Percentiles rank a stretch among this genome's conserved stretches.
phyloP scores from a whole-genome alignment of 1,140 invertebrate genomes.

The Listronotus bonariensis region DNA sequence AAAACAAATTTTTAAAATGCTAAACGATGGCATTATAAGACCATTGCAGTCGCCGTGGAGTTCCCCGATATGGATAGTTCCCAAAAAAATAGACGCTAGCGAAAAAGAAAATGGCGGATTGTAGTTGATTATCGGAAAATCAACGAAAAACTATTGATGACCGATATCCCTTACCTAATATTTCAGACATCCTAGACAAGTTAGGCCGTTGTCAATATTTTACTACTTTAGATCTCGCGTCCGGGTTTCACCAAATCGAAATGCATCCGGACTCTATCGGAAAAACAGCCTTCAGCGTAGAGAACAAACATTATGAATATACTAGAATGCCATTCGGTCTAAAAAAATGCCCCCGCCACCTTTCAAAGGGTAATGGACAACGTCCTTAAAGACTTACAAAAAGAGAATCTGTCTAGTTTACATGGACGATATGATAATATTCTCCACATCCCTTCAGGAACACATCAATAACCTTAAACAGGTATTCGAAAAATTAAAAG shows the following conservation, averaged over 20 bases:
- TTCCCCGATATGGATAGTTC: conserved; percentile 19
- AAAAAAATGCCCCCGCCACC: conserved; percentile 49
- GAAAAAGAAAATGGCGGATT: conserved; percentile 28
- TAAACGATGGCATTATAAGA: conserved; percentile 32
- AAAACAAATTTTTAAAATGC: conserved; percentile 34
- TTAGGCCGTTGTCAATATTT: conserved; percentile 54
- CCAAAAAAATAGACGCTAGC: conserved; percentile 23
- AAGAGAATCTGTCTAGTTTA: conserved; percentile 52
- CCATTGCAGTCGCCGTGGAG: conserved; percentile 18
- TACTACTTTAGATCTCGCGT: conserved; percentile 56
- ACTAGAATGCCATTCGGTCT: conserved; percentile 48
- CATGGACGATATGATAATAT: conserved; percentile 51
- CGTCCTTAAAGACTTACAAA: conserved; percentile 18
- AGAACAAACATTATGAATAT: conserved; percentile 40
- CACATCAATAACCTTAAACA: conserved; percentile 45
- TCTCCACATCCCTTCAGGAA: conserved; percentile 46
- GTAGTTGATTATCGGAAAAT: conserved; percentile 54
- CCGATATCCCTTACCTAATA: conserved; percentile 58
- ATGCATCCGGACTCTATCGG: conserved; percentile 52
- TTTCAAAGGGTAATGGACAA: conserved; percentile 40
- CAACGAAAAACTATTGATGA: conserved; percentile 57
- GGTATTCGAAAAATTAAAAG: conserved; percentile 43
- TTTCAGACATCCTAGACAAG: conserved; percentile 52
- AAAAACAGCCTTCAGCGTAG: conserved; percentile 32
- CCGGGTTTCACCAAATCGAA: conserved; percentile 55